Percentiles rank a stretch among this genome's conserved stretches.
These are phyloP conservation scores for Aplysia californica DNA, from an alignment of 1,140 invertebrate genomes.

Conservation along the genomic window DNA sequence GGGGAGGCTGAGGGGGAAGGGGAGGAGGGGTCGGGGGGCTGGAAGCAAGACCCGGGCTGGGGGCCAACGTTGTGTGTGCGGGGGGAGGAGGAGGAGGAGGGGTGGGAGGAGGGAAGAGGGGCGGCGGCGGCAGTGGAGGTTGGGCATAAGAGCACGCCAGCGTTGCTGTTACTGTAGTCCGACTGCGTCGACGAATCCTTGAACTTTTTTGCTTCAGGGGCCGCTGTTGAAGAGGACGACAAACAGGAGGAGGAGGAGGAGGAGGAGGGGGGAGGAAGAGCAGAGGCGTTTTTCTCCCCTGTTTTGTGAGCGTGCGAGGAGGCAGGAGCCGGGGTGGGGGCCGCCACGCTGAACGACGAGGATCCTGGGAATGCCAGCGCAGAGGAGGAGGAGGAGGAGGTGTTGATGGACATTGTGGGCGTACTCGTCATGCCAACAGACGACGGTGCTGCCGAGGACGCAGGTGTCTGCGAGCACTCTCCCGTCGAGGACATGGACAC, in stretches of 20 bases:
- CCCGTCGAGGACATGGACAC: slow-evolving; percentile 2
- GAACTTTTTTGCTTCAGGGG: slow-evolving; percentile 23
- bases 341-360: neutral
- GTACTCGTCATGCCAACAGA: no score
- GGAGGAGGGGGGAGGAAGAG: neutral
- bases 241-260: slow-evolving; percentile 13
- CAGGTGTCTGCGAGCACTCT: no score
- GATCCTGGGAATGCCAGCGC: no score
- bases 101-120: neutral
- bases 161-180: neutral
- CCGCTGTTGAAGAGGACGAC: neutral
- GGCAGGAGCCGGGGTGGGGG: neutral
- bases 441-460: no score
- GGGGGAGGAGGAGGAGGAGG: neutral
- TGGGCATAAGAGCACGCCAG: no score
- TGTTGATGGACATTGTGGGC: no score
- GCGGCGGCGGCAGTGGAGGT: neutral
- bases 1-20: neutral
- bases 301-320: neutral
- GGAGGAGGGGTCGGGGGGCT: neutral
- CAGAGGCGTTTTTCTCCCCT: no score
- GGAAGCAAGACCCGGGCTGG: neutral
- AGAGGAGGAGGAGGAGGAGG: neutral
- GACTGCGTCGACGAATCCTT: slow-evolving; percentile 23
- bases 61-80: neutral